Conservation (phyloP, 1,140 invertebrate genomes). For the Drosophila lacteicornis region DNA sequence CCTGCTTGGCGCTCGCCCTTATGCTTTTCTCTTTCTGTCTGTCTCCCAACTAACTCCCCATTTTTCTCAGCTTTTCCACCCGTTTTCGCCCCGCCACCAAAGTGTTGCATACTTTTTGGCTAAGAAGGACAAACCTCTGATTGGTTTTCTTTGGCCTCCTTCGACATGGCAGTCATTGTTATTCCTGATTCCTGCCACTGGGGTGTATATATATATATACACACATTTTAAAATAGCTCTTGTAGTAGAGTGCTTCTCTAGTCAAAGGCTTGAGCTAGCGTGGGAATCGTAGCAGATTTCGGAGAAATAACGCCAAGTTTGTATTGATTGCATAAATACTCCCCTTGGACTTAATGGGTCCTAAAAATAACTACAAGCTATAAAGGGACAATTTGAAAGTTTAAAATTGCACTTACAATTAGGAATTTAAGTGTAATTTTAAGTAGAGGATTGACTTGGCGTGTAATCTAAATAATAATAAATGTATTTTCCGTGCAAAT, state of each 20-base stretch:
- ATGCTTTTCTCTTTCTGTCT: not conserved
- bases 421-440: not conserved
- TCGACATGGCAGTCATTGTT: slow-evolving; percentile 21
- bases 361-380: not conserved
- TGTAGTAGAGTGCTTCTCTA: not conserved
- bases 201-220: not conserved
- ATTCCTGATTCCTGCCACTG: slow-evolving; percentile 11
- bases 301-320: slow-evolving; percentile 16
- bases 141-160: slow-evolving; percentile 62
- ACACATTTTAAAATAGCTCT: slow-evolving; percentile 20
- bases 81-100: slow-evolving; percentile 18
- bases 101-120: slow-evolving; percentile 76
- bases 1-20: slow-evolving; percentile 48
- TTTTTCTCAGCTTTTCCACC: slow-evolving; percentile 17
- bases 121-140: slow-evolving; percentile 60
- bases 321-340: slow-evolving; percentile 3
- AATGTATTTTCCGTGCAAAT: not conserved
- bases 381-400: not conserved
- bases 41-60: not conserved
- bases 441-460: too few species aligned
- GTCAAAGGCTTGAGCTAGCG: slow-evolving; percentile 8
- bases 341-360: not conserved
- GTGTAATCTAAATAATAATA: too few species aligned
- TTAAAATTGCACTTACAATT: not conserved
- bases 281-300: slow-evolving; percentile 31